Base-by-base conservation (phyloP, 2,113 vertebrate genomes). In the Macaca nemestrina region DNA sequence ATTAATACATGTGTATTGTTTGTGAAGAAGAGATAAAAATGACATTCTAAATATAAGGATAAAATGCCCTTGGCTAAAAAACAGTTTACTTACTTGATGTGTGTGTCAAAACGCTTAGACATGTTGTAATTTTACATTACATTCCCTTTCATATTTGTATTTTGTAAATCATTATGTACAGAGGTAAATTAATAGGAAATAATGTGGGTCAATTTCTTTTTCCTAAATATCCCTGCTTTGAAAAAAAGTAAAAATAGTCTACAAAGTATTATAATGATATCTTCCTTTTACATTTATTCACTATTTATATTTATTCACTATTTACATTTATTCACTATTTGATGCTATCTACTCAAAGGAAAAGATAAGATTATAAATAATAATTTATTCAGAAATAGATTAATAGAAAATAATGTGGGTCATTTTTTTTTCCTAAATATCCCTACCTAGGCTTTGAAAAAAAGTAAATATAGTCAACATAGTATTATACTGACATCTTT, bases 281-380 rank as follows among this genome's bases (percentile, higher is more conserved):
- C 8, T 72, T 81, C 45, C 12, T 73, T 89, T 94, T 97, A 64
- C 1, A 68, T 70, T 91, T 70, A 59, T 75, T 93, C 43, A 45
- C 43, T 45, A 45, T 45, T 8, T 45, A 45, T 7, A 8, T 89
- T 94, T 97, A 64, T 43, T 43, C 43, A 43, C 43, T 43, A 43
- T 43, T 43, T 43, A 43, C 43, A 68, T 70, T 91, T 70, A 59
- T 75, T 93, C 17, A 92, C 64, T 23, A 73, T 30, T 55, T 30
- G 40, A 80, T 83, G 38, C 4, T 12, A 89, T 94, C 32, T 55
- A n/a, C 38, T n/a, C 70, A n/a, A 4, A 96, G 20, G 76, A 90
- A 97, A 57, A 94, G 18, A 79, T 95, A 75, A 94, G n/a, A 89
- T 14, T 88, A 48, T 35, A 96, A 75, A 40, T 7, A 6, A 17